A percentile compares a stretch with the other conserved stretches of the same genome.
Conservation (phyloP, 2,113 vertebrate species). For the Myanophis thanlyinensis region DNA sequence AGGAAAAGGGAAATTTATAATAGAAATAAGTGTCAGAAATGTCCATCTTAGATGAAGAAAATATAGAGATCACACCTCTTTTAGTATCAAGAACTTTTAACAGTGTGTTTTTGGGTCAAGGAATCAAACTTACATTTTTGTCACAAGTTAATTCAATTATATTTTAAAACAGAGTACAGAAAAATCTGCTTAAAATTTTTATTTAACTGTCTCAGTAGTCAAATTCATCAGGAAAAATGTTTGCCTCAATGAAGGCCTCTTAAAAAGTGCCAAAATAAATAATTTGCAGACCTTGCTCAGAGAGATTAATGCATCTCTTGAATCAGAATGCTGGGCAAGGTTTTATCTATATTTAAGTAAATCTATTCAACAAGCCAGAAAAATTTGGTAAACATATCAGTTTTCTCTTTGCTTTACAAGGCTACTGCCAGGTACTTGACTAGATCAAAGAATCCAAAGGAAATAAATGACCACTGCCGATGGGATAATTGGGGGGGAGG, state of each 20-base stretch:
- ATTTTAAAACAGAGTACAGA: neutral
- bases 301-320: neutral
- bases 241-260: neutral
- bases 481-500: neutral
- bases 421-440: neutral
- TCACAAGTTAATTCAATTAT: neutral
- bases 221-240: conserved; percentile 9
- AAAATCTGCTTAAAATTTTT: neutral
- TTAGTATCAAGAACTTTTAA: neutral
- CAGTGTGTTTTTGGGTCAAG: neutral
- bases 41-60: neutral
- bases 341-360: neutral
- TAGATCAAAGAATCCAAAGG: neutral
- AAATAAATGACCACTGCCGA: neutral
- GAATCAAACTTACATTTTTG: neutral
- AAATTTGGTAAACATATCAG: neutral
- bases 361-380: neutral
- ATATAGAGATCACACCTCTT: neutral
- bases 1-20: neutral
- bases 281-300: neutral
- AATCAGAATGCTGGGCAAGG: neutral
- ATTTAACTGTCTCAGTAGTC: fast-evolving
- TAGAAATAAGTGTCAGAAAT: neutral
- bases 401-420: neutral
- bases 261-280: neutral